Base-by-base conservation (phyloP, 1,140 invertebrate species). In the Heliothis virescens region DNA sequence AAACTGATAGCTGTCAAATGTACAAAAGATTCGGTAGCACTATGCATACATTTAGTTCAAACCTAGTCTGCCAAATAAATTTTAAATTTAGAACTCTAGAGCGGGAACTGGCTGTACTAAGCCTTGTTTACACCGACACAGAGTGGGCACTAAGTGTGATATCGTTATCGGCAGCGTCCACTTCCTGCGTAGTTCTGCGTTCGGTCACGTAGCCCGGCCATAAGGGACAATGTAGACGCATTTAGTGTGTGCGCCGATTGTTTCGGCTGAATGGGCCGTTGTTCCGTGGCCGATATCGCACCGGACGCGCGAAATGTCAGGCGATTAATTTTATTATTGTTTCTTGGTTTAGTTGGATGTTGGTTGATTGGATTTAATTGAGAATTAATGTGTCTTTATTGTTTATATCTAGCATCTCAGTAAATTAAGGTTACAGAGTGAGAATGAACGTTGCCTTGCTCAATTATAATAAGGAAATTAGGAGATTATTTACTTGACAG, bases 211-310 rank as follows among this genome's bases (percentile, higher is more conserved):
- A 80, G 47, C 50, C 65, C 63, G 78, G 16, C 67, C 52, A 73
- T 82, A 82, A 73, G 78, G 81, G 72, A 82, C 81, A 82, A 82
- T 79, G 81, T 82, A 79, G 21, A 47, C 50, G 53, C 75, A 50
- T 69, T 77, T 65, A 77, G 16, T 67, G 57, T 76, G 79, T 76
- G 15, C 16, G 52, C 16, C 74, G 60, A 81, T 81, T 78, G 80
- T 76, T 67, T 48, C 53, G 41, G 34, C 55, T 69, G 63, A 82
- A 82, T 82, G 60, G 73, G 7, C 50, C 59, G 34, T 80, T 82
- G 81, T 80, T 82, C 62, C 69, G 50, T 12, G 15, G 34, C 34
- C 71, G 69, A 75, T 79, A 72, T 48, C 65, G 63, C 53, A 79
- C 78, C 78, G 78, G 80, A 82, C 76, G 80, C 71, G 71, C 47